phyloP scores from a whole-genome alignment of 2,888 invertebrate genomes.

The Acheta domesticus region DNA sequence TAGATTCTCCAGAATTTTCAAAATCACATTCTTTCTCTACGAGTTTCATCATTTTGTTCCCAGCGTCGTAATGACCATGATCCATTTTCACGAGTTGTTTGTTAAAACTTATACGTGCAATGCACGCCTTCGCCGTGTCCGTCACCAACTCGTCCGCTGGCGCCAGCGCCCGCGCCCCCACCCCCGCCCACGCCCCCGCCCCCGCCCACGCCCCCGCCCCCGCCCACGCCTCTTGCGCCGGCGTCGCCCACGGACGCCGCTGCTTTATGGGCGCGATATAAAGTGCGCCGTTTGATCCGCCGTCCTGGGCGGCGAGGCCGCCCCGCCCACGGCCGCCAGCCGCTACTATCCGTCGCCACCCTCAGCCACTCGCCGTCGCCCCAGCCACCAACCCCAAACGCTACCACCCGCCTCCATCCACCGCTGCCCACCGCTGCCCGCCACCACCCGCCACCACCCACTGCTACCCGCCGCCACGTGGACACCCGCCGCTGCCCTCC shows the following conservation, averaged over 20 bases:
- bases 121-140: no score
- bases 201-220: not conserved
- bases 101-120: no score
- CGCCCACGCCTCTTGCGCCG: not conserved
- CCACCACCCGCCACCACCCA: not conserved
- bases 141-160: no score
- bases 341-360: no score
- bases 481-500: not conserved
- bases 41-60: no score
- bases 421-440: not conserved
- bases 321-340: no score
- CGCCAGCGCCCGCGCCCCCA: not conserved
- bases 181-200: not conserved
- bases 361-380: not conserved
- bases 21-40: no score
- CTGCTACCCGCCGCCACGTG: not conserved
- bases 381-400: not conserved
- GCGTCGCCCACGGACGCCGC: not conserved
- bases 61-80: no score
- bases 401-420: no score
- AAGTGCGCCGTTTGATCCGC: not conserved
- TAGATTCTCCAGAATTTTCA: no score
- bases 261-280: constrained; percentile 3
- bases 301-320: not conserved
- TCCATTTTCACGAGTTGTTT: no score